Evolutionary conservation across 1,140 invertebrate genomes (phyloP), one percentile per base, ranked within the genome.

Genomic region (Heliconius melpomene): DNA sequence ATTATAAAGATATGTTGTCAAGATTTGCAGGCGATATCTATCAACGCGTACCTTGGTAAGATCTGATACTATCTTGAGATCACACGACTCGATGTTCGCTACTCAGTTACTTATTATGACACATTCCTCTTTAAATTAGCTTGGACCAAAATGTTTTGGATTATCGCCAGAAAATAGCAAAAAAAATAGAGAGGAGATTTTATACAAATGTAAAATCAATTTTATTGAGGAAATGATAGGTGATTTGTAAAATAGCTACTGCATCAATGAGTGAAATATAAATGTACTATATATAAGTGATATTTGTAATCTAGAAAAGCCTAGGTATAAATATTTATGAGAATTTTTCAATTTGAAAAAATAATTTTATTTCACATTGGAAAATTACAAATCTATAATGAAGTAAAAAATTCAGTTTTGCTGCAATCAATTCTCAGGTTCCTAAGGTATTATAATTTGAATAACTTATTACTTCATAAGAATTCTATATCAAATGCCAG

Each of bases 61-160:
- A 50, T 32, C 73, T 38, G 83, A 86, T 87, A 80, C 38, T 83
- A 87, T 90, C 89, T 85, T 78, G 79, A 83, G 57, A 86, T 76
- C 80, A 86, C 75, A 80, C 80, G 79, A 84, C 83, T 81, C 77
- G 75, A 82, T 87, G 78, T 85, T 85, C 85, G 88, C 85, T 84
- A 86, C 85, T 80, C 84, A 81, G 83, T 87, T 87, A 88, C 84
- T 87, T 90, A 89, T 90, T 93, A 90, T 92, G 89, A 92, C 88
- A 93, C 87, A 91, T 90, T 91, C 90, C 86, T 84, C 86, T 90
- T 91, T 84, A 90, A 93, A 93, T 92, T 89, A 91, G 91, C 85
- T 83, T 87, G 84, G 82, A 84, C 86, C 85, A 87, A 86, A 81
- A 79, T 83, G 76, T 70, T 82, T 89, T 94, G 91, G 93, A 88